A percentile compares a stretch with the other conserved stretches of the same genome.
These are phyloP conservation scores for Nasonia oneida DNA, from an alignment of 2,888 invertebrate genomes.

Conservation along the genomic window DNA sequence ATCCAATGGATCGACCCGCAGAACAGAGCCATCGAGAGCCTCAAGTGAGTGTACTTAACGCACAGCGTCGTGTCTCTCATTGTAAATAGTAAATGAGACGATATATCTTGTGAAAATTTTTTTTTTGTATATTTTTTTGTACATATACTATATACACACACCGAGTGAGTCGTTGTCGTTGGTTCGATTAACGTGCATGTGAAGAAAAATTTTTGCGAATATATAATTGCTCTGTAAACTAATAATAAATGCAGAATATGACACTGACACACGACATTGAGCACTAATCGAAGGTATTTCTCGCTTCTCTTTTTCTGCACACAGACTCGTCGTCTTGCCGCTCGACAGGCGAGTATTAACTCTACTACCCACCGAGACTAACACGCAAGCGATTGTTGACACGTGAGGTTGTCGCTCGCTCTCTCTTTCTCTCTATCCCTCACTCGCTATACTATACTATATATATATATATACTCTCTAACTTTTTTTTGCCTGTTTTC, in stretches of 20 bases:
- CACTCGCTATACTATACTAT: not conserved
- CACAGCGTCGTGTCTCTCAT: not conserved
- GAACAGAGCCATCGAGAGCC: constrained; percentile 85
- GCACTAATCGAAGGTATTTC: constrained; percentile 74
- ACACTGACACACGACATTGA: constrained; percentile 61
- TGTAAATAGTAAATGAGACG: not conserved
- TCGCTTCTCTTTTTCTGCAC: constrained; percentile 74
- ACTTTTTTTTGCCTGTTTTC: not conserved
- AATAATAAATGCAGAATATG: constrained; percentile 48
- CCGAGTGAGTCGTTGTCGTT: not conserved
- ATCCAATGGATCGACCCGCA: constrained; percentile 90
- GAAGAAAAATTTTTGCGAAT: not conserved
- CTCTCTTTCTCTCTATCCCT: constrained; percentile 31
- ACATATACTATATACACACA: not conserved
- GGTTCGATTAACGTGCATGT: not conserved
- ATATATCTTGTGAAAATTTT: not conserved
- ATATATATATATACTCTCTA: not conserved
- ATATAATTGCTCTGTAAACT: no score
- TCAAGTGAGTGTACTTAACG: constrained; percentile 81
- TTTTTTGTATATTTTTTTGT: not conserved
- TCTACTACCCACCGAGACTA: constrained; percentile 66
- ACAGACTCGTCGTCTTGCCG: constrained; percentile 75
- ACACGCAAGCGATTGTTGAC: constrained; percentile 66
- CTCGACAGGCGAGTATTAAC: constrained; percentile 77
- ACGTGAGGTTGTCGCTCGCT: constrained; percentile 64